Base-by-base conservation (phyloP, 2,113 vertebrate species). In the Chrysochloris asiatica region DNA sequence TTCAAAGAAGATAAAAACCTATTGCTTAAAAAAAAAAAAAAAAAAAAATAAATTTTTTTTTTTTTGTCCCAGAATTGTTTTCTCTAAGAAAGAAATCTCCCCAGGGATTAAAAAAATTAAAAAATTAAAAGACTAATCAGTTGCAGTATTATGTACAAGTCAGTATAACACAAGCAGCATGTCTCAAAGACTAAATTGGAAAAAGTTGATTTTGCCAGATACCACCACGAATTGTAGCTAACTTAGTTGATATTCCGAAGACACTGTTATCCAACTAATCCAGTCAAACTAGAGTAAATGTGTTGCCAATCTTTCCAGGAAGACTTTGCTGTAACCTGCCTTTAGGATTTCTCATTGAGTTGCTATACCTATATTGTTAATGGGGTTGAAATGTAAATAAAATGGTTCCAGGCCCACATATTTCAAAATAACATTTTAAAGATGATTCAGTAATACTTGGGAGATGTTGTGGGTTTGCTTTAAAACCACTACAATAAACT, bases 21-120 rank as follows among this genome's bases (percentile, higher is more conserved):
- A n/a, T n/a, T n/a, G n/a, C n/a, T n/a, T n/a, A n/a, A n/a, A n/a
- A n/a, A n/a, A n/a, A n/a, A n/a, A n/a, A n/a, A n/a, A n/a, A n/a
- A n/a, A n/a, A n/a, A n/a, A n/a, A n/a, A n/a, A n/a, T n/a, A n/a
- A n/a, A n/a, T n/a, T n/a, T n/a, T n/a, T n/a, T n/a, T 76, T 91
- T 19, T 87, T 89, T 90, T 85, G 63, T 83, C 45, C 19, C 85
- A 94, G 65, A 84, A 93, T 90, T 94, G 65, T 86, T 95, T 93
- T 84, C 63, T 52, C 47, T 77, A 85, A 94, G 56, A 83, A 88
- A 92, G 19, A 91, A 67, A 36, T 59, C 67, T 88, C 86, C 67
- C 65, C 33, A 90, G 84, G 79, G 77, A 87, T 78, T 84, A 92
- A 78, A 38, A 24, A 90, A 65, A 45, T 41, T 72, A 65, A 36